phyloP scores from a whole-genome alignment of 1,140 invertebrate genomes.

The Philaenus spumarius region DNA sequence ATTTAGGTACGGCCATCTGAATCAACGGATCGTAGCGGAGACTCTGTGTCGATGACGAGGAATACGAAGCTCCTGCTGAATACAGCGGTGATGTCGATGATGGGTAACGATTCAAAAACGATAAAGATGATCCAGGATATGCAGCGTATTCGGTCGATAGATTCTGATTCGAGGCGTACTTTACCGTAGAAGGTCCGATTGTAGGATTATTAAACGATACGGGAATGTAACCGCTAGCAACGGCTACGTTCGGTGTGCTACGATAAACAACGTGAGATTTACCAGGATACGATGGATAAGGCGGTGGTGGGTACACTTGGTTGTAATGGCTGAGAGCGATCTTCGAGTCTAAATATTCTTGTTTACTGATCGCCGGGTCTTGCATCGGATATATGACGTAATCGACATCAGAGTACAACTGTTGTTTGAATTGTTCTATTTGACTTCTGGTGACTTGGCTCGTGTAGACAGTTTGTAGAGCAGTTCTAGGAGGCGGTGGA shows the following conservation, averaged over 20 bases:
- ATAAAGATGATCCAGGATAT: slow-evolving; percentile 48
- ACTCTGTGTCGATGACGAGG: slow-evolving; percentile 43
- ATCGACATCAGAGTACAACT: slow-evolving; percentile 81
- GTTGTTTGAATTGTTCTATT: slow-evolving; percentile 76
- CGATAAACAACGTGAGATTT: slow-evolving; percentile 67
- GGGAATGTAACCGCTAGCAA: slow-evolving; percentile 28
- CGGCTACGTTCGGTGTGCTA: slow-evolving; percentile 63
- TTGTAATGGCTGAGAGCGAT: slow-evolving; percentile 41
- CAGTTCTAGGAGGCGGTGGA: slow-evolving; percentile 44
- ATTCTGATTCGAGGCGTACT: slow-evolving; percentile 34
- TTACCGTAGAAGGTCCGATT: slow-evolving; percentile 22
- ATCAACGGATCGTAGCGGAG: slow-evolving; percentile 44
- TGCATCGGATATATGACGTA: slow-evolving; percentile 85
- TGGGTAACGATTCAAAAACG: slow-evolving; percentile 54
- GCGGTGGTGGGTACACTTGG: slow-evolving; percentile 40
- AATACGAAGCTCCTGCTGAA: slow-evolving; percentile 43
- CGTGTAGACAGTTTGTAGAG: slow-evolving; percentile 31
- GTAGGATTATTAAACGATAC: slow-evolving; percentile 22
- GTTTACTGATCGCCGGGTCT: slow-evolving; percentile 78
- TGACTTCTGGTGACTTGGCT: slow-evolving; percentile 40
- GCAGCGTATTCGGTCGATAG: slow-evolving; percentile 26
- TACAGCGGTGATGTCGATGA: slow-evolving; percentile 47
- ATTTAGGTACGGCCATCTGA: slow-evolving; percentile 15
- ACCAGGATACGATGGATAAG: slow-evolving; percentile 44
- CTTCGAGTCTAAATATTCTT: slow-evolving; percentile 84